Base-by-base conservation (phyloP, 2,888 invertebrate species). In the Cephus nigrinus region DNA sequence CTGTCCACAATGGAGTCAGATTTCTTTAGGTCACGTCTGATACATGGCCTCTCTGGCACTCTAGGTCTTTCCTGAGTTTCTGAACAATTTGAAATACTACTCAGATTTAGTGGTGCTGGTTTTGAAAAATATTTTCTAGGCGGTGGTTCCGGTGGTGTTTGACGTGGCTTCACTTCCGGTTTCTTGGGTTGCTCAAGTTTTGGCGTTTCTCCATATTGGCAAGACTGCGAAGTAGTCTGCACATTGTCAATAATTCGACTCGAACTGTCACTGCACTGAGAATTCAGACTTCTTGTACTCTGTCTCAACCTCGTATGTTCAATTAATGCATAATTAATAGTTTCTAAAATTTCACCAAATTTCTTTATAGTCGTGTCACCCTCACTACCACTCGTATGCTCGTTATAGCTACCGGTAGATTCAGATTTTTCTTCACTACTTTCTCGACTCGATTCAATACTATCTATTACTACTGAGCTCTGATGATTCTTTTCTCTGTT, bases 51-150 rank as follows among this genome's bases (percentile, higher is more conserved):
- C 12, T 88, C 86, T 4, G 84, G 81, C 11, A 84, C 77, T 76
- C 83, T 83, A 4, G 83, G 84, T 33, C 82, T 85, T 23, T 87
- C 87, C 32, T 81, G 83, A 35, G 73, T 34, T 15, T 83, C 82
- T 11, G 80, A 71, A 68, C 69, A 55, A 76, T 80, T 78, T 32
- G 80, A 74, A 33, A 75, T 75, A 23, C 73, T 72, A 34, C 76
- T 81, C 12, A 84, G 76, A 78, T 84, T 85, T 3, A 84, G 74
- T n/a, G 86, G 85, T 75, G 86, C 80, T 32, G 86, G 85, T 73
- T 90, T 90, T 34, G 90, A 86, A 74, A 90, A 86, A 80, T 88
- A 92, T 78, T 93, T 93, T 1, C 93, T 92, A 5, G 93, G 93
- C 12, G 93, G 92, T 3, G 93, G 93, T 79, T 93, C 92, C 12